Evolutionary conservation across 2,113 vertebrate species (phyloP).

Genomic region (Microcebus ravelobensis): DNA sequence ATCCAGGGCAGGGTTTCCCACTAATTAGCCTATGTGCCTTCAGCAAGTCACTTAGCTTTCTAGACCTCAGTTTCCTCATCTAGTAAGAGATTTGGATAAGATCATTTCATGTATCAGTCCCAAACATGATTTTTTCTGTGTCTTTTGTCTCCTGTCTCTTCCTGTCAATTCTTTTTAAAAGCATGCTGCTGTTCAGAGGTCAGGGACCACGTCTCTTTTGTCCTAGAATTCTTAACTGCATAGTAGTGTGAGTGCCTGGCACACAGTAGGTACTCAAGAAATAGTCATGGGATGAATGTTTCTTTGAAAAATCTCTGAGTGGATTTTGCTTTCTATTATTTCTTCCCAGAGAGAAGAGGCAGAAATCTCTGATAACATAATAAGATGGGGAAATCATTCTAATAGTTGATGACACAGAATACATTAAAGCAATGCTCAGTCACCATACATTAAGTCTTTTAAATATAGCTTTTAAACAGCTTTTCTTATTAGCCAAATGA

Average conservation of each 20-base stretch:
- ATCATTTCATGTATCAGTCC: neutral
- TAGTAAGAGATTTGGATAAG: neutral
- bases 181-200: neutral
- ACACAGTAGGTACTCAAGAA: conserved; percentile 18
- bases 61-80: neutral
- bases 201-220: neutral
- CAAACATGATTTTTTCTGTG: neutral
- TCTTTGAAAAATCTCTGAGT: conserved; percentile 22
- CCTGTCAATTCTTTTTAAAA: neutral
- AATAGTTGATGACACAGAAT: conserved; percentile 69
- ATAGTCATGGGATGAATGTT: neutral
- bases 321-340: conserved; percentile 15
- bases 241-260: neutral
- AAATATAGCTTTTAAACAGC: conserved; percentile 81
- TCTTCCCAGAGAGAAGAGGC: conserved; percentile 39
- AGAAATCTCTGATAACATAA: conserved; percentile 48
- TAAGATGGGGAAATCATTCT: conserved; percentile 56
- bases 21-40: neutral
- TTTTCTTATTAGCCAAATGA: conserved; percentile 84
- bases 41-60: neutral
- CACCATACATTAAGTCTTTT: conserved; percentile 70
- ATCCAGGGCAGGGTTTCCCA: neutral
- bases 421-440: conserved; percentile 78
- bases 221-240: neutral
- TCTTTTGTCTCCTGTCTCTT: neutral